Base-by-base conservation (phyloP, 2,113 vertebrate genomes). In the Penelope pileata region DNA sequence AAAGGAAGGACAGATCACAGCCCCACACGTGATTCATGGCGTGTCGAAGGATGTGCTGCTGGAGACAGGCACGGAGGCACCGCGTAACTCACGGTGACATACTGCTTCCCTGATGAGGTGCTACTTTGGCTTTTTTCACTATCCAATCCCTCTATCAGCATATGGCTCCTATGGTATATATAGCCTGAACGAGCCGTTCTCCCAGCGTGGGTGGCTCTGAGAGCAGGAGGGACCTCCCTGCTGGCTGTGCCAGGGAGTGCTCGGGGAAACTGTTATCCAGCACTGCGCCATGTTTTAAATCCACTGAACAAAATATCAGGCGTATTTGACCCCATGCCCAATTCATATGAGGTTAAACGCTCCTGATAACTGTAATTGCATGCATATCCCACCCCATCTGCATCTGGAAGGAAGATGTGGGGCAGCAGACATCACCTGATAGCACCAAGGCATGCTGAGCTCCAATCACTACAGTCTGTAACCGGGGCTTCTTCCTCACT, bases 181-280 rank as follows among this genome's bases (percentile, higher is more conserved):
- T 26, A 59, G 42, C 23, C 58, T 42, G 38, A 77, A 81, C 7
- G 30, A 86, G 70, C 60, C 72, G 2, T 32, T 45, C 67, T 38
- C 13, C 13, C 56, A 70, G 85, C 1, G 4, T 59, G 50, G 6
- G 12, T 1, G 51, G 38, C 73, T 67, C 82, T 26, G 63, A 51
- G 60, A 63, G 66, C 45, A 0, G 0, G 34, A 38, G 51, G 51
- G 12, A n/a, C 24, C 9, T 70, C 42, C n/a, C 66, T 16, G 6
- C 83, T 78, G 84, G 32, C 38, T 82, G 63, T 54, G 75, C 66
- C 60, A 7, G 0, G 0, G 53, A 80, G 38, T 24, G 32, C 48
- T 67, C 7, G 0, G 13, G 43, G 58, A 62, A 69, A 16, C 12
- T 0, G 40, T 66, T 43, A 62, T 13, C 59, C 75, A 63, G 59